A percentile compares a stretch with the other conserved stretches of the same genome.
These are phyloP conservation scores for Willowsia nigromaculata DNA, from an alignment of 2,888 invertebrate species.

Conservation along the genomic window DNA sequence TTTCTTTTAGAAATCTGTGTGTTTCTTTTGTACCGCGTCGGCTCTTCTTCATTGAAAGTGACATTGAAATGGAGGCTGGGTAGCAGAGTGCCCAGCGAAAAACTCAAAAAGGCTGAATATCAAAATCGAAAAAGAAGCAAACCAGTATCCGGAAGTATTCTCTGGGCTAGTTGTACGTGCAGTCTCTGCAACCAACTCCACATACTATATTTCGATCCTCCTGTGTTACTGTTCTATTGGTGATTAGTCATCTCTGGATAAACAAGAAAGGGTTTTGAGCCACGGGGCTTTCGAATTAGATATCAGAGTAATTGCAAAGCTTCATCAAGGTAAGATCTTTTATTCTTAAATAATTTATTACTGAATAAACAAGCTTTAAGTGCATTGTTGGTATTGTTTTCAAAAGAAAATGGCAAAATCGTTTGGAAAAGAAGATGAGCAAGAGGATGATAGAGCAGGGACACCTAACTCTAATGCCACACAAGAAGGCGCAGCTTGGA, in stretches of 20 bases:
- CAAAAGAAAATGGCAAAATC: constrained; percentile 59
- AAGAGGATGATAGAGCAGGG: background rate
- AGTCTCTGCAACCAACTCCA: too few species aligned
- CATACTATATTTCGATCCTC: too few species aligned
- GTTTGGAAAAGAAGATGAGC: constrained; percentile 58
- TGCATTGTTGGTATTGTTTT: too few species aligned
- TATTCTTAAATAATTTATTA: too few species aligned
- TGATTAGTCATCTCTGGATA: too few species aligned
- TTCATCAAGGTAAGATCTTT: too few species aligned
- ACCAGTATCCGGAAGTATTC: background rate
- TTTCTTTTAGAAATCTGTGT: constrained; percentile 14
- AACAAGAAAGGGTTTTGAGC: too few species aligned
- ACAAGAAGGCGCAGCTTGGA: constrained; percentile 22
- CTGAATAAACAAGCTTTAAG: too few species aligned
- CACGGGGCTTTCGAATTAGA: too few species aligned
- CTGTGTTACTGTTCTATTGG: too few species aligned
- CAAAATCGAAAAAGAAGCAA: background rate
- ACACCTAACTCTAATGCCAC: background rate
- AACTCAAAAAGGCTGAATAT: background rate
- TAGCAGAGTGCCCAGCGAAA: constrained; percentile 45
- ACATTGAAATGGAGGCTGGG: constrained; percentile 43
- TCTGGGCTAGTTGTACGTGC: background rate
- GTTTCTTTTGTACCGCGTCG: constrained; percentile 7
- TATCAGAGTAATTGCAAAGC: too few species aligned
- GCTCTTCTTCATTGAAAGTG: background rate